These are phyloP conservation scores for Urechis unicinctus DNA, from an alignment of 2,888 invertebrate genomes.

Conservation along the genomic window DNA sequence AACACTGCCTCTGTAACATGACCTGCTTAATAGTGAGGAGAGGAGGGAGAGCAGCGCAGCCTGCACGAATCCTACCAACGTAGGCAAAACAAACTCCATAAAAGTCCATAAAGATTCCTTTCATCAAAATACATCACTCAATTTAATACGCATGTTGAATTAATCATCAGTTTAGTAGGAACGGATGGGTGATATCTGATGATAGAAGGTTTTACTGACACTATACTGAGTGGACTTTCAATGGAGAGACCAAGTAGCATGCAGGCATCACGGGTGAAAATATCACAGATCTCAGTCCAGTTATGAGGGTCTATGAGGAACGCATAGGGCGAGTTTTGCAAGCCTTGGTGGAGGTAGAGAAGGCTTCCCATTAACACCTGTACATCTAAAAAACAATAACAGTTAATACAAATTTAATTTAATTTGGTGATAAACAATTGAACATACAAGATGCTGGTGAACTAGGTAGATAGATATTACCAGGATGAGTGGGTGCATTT, in stretches of 20 bases:
- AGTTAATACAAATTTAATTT: background rate
- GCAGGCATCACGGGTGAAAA: conserved; percentile 89
- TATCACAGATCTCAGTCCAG: conserved; percentile 81
- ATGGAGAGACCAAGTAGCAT: conserved; percentile 80
- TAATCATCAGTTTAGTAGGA: no score
- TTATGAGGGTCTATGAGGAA: conserved; percentile 67
- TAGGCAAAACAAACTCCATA: background rate
- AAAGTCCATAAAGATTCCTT: no score
- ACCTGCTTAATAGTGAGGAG: conserved; percentile 88
- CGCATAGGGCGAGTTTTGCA: conserved; percentile 72
- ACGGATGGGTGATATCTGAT: no score
- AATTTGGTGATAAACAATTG: no score
- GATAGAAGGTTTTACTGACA: conserved; percentile 55
- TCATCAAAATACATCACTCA: no score
- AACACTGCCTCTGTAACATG: conserved; percentile 80
- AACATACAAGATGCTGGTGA: no score
- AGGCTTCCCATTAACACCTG: conserved; percentile 81
- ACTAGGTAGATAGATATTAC: no score
- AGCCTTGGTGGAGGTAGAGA: conserved; percentile 71
- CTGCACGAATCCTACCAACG: conserved; percentile 67
- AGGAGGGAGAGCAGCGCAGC: conserved; percentile 88
- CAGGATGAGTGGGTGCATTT: no score
- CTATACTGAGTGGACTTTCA: conserved; percentile 83
- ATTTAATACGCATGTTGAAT: no score
- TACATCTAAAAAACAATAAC: conserved; percentile 51